Evolutionary conservation across 1,140 invertebrate genomes (phyloP).

Genomic region (Pseudobourletiella spinata): DNA sequence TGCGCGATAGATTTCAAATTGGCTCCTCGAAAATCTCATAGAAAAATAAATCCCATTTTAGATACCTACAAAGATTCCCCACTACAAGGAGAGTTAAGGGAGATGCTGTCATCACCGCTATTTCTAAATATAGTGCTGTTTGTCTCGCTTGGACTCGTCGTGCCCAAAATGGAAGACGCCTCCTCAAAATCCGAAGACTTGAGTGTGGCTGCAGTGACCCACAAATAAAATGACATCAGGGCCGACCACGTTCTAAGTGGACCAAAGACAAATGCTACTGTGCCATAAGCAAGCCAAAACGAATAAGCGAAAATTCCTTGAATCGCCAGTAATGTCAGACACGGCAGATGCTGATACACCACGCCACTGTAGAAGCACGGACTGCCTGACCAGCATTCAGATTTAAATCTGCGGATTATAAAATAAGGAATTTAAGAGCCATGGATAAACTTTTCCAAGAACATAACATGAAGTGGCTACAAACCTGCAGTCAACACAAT

Average conservation of each 20-base stretch:
- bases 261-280: slow-evolving; percentile 60
- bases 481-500: slow-evolving; percentile 46
- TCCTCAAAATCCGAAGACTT: slow-evolving; percentile 14
- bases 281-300: slow-evolving; percentile 73
- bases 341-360: slow-evolving; percentile 44
- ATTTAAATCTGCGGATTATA: slow-evolving; percentile 19
- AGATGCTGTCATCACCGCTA: neutral
- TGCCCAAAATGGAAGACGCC: slow-evolving; percentile 18
- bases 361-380: slow-evolving; percentile 3
- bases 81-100: too few relatives aligned
- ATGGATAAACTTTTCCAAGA: too few relatives aligned
- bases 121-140: too few relatives aligned
- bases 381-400: neutral
- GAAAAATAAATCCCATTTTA: too few relatives aligned
- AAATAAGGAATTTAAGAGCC: too few relatives aligned
- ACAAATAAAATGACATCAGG: slow-evolving; percentile 55
- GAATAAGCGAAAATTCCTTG: slow-evolving; percentile 64
- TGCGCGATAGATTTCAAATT: too few relatives aligned
- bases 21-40: too few relatives aligned
- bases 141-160: too few relatives aligned
- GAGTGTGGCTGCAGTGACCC: slow-evolving; percentile 39
- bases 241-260: slow-evolving; percentile 72
- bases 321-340: slow-evolving; percentile 51
- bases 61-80: too few relatives aligned
- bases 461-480: too few relatives aligned